phyloP scores from a whole-genome alignment of 2,797 vertebrate species.

The Serranus cabrilla region DNA sequence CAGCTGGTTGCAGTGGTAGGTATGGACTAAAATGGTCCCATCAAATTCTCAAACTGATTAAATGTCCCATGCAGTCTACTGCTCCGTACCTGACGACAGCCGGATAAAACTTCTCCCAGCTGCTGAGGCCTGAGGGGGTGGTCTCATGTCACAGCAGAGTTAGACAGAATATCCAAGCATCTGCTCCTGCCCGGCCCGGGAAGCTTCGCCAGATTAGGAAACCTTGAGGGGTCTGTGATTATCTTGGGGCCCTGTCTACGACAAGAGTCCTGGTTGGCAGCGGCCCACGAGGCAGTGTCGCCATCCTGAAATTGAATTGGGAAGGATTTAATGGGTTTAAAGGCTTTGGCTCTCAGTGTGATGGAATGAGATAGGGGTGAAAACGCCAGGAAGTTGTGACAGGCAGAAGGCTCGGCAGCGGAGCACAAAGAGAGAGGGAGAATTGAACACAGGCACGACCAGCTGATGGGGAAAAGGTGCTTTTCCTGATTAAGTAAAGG shows the following conservation, averaged over 20 bases:
- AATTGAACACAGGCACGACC: slow-evolving; percentile 6
- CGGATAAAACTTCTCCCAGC: slow-evolving; percentile 36
- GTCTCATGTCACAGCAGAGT: slow-evolving; percentile 52
- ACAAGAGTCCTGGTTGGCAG: slow-evolving; percentile 53
- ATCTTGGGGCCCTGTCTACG: slow-evolving; percentile 63
- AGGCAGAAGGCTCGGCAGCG: slow-evolving; percentile 30
- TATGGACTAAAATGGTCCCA: background rate
- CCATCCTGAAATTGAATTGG: slow-evolving; percentile 73
- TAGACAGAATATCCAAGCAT: slow-evolving; percentile 61
- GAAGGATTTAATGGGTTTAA: slow-evolving; percentile 73
- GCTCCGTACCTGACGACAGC: slow-evolving; percentile 16
- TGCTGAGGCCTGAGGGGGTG: slow-evolving; percentile 37
- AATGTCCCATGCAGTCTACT: slow-evolving; percentile 24
- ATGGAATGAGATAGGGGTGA: slow-evolving; percentile 70
- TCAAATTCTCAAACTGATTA: slow-evolving; percentile 52
- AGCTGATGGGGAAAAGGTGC: slow-evolving; percentile 3
- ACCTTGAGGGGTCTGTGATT: slow-evolving; percentile 71
- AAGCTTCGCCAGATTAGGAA: slow-evolving; percentile 66
- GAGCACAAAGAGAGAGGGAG: slow-evolving; percentile 12
- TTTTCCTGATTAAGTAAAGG: slow-evolving; percentile 42
- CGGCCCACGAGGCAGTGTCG: slow-evolving; percentile 48
- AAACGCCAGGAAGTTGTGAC: slow-evolving; percentile 58
- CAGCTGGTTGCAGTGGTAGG: slow-evolving; percentile 14
- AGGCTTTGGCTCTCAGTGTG: slow-evolving; percentile 65
- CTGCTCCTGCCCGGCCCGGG: slow-evolving; percentile 56